These are phyloP conservation scores for Oncorhynchus clarkii DNA, from an alignment of 2,113 vertebrate genomes.

Conservation along the genomic window DNA sequence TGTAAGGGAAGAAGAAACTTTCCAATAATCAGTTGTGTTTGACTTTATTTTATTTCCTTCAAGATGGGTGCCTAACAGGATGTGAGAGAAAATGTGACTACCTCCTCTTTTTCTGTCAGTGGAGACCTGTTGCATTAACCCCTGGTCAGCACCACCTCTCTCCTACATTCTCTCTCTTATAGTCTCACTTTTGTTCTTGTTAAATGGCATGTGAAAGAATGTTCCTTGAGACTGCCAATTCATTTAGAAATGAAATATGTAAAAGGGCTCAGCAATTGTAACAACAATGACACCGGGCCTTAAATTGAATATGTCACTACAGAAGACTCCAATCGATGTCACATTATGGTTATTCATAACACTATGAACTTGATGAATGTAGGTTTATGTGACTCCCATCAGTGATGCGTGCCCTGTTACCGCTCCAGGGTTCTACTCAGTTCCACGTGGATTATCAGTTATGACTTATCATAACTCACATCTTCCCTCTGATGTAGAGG, in stretches of 20 bases:
- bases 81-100: slow-evolving; percentile 44
- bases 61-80: slow-evolving; percentile 42
- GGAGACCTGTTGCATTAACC: slow-evolving; percentile 5
- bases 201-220: not conserved
- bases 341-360: slow-evolving; percentile 49
- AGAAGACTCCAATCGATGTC: slow-evolving; percentile 43
- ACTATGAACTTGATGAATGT: slow-evolving; percentile 25
- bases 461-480: slow-evolving; percentile 45
- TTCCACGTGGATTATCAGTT: slow-evolving; percentile 46
- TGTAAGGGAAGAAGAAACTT: slow-evolving; percentile 2
- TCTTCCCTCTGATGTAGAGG: slow-evolving; percentile 41
- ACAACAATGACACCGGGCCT: slow-evolving; percentile 33
- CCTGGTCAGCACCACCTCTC: slow-evolving; percentile 20
- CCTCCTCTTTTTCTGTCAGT: slow-evolving; percentile 29
- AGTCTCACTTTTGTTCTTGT: not conserved
- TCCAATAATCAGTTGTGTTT: slow-evolving; percentile 33
- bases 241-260: slow-evolving; percentile 23
- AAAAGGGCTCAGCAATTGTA: slow-evolving; percentile 36
- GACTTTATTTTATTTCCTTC: slow-evolving; percentile 7
- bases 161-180: slow-evolving; percentile 2
- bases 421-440: slow-evolving; percentile 30
- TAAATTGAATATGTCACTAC: slow-evolving; percentile 47
- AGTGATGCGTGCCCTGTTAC: slow-evolving; percentile 28
- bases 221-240: slow-evolving; percentile 20
- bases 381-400: slow-evolving; percentile 51